Evolutionary conservation across 2,113 vertebrate genomes (phyloP), one percentile per base, ranked within the genome.

Genomic region (Morone saxatilis): DNA sequence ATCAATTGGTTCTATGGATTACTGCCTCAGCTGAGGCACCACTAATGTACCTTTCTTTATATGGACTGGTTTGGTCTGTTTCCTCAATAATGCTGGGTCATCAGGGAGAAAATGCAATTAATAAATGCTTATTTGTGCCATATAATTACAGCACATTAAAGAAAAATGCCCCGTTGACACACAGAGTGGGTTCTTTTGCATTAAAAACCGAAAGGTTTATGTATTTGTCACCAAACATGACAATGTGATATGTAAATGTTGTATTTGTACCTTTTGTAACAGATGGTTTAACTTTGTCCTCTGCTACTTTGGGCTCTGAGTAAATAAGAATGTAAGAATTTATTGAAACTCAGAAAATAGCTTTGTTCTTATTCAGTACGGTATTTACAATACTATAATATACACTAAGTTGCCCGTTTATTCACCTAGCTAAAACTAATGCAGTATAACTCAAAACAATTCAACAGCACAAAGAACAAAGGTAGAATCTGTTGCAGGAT

Each of bases 261-360:
- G 25, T 51, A 51, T 68, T 13, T 47, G 41, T 78, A 82, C 86
- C 86, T 91, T 90, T 90, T 65, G 40, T 84, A 47, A 81, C 59
- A 51, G 53, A 41, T 78, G 82, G 67, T 81, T 90, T 92, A 31
- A 77, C 61, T 81, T 91, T 92, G 47, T 87, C 56, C 43, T 87
- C 66, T 47, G 73, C 41, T 50, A 22, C 83, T 56, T 88, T 82
- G 7, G 86, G 69, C 71, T 84, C 93, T 94, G 47, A 72, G 83
- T 68, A 60, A 71, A 85, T 70, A 61, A 67, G 47, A 70, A 71
- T 51, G 53, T 40, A 17, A 25, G 4, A 3, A 45, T 14, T 43
- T 56, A 36, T 54, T 41, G 17, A 41, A 38, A 50, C 10, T 31
- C 4, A 54, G 3, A 25, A 25, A 71, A 17, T 7, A 38, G 20